These are phyloP conservation scores for Plusia festucae DNA, from an alignment of 2,888 invertebrate species.

Conservation along the genomic window DNA sequence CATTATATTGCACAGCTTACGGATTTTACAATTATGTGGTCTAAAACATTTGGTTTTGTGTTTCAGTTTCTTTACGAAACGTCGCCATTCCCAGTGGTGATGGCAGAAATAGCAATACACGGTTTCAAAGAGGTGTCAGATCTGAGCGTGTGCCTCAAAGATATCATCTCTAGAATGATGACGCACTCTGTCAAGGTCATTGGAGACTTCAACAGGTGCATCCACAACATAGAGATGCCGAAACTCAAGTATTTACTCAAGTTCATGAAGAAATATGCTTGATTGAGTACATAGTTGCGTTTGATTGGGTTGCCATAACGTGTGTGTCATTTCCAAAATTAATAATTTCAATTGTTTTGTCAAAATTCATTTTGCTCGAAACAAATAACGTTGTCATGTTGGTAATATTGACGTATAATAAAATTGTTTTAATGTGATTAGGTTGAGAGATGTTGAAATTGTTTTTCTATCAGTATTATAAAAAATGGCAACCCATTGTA, in stretches of 20 bases:
- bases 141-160: constrained; percentile 84
- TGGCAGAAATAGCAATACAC: constrained; percentile 86
- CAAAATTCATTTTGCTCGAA: background rate
- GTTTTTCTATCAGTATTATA: background rate
- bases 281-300: constrained; percentile 35
- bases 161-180: constrained; percentile 87
- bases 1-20: no score
- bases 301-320: constrained; percentile 19
- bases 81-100: constrained; percentile 85
- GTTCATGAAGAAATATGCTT: constrained; percentile 87
- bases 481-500: constrained; percentile 34
- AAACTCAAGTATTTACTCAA: constrained; percentile 85
- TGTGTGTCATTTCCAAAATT: constrained; percentile 3
- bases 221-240: constrained; percentile 87
- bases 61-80: constrained; percentile 87
- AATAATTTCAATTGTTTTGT: constrained; percentile 7
- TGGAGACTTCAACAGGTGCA: constrained; percentile 86
- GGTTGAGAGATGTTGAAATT: constrained; percentile 2
- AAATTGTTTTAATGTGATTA: background rate
- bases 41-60: constrained; percentile 13
- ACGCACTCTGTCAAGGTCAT: constrained; percentile 86
- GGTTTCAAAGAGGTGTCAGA: constrained; percentile 87
- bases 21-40: background rate
- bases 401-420: constrained; percentile 7
- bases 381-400: background rate